Conservation (phyloP, 1,140 invertebrate genomes). For the Bombyx mandarina region DNA sequence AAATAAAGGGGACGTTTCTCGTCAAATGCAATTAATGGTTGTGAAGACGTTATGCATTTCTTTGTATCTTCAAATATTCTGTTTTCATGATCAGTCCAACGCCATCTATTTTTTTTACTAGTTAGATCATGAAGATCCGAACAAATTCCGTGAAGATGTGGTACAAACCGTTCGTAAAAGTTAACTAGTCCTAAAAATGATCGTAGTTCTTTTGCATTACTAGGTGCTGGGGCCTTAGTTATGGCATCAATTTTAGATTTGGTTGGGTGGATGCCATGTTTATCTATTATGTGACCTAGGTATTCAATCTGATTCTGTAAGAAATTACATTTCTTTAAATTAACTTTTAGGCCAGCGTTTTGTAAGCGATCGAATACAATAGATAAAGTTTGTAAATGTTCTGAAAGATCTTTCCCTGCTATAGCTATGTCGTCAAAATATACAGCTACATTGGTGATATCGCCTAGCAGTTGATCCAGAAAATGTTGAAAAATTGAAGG, state of each 20-base stretch:
- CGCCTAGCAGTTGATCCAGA: constrained; percentile 23
- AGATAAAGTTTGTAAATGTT: constrained; percentile 4
- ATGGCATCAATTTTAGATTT: neutral
- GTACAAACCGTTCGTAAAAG: constrained; percentile 11
- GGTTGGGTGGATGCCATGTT: too few relatives aligned
- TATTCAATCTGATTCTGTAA: too few relatives aligned
- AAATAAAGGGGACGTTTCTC: constrained; percentile 8
- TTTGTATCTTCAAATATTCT: constrained; percentile 6
- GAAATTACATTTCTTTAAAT: constrained; percentile 2
- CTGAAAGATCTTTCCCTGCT: constrained; percentile 12
- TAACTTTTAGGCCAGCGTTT: constrained; percentile 6
- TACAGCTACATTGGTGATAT: constrained; percentile 34
- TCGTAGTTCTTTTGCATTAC: constrained; percentile 8
- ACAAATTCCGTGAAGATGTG: constrained; percentile 9
- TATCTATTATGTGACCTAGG: too few relatives aligned
- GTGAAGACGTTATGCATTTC: constrained; percentile 5
- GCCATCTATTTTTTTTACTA: neutral
- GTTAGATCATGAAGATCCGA: constrained; percentile 5
- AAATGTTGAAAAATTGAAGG: constrained; percentile 47
- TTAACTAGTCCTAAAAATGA: constrained; percentile 6
- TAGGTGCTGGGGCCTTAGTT: constrained; percentile 5
- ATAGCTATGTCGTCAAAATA: constrained; percentile 53
- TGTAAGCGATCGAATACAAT: constrained; percentile 5
- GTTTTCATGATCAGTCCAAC: neutral
- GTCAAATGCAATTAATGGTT: constrained; percentile 11